Evolutionary conservation across 2,797 vertebrate genomes (phyloP), one percentile per base, ranked within the genome.

Genomic region (Tenualosa thibaudeaui): DNA sequence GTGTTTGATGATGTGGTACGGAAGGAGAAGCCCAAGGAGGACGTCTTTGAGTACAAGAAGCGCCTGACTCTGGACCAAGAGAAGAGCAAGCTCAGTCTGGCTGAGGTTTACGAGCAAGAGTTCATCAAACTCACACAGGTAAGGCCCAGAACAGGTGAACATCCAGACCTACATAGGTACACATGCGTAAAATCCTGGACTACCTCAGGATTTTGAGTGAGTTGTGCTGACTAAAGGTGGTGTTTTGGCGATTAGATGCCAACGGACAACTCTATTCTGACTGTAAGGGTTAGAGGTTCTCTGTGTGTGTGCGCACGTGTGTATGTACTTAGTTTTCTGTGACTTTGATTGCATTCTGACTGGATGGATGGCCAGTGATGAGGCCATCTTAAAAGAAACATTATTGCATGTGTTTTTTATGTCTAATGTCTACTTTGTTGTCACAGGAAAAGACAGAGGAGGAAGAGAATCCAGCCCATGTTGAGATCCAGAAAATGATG

Each of bases 21-120:
- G 0, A 99, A 99, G 89, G 97, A 98, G 92, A 99, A 98, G 85
- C 97, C 98, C 0, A 99, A 98, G 88, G 98, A 99, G 83, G 96
- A 98, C 2, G 95, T 93, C 0, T 98, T 96, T 93, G 97, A 99
- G 81, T 99, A 98, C 88, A 99, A 99, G 89, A 99, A 99, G 90
- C 95, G 97, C 40, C 89, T 99, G 46, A 97, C 96, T 0, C 91
- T 99, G 92, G 97, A 99, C 90, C 97, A 99, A 0, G 98, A 99
- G 90, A 99, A 99, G 93, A 99, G 98, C 94, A 99, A 99, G 86
- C 92, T 96, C 90, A 99, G 98, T 91, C 95, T 99, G 0, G 97
- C 98, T 49, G 96, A 99, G 91, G 96, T 99, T 89, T 99, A 99
- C 4, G 98, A 99, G 84, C 97, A 99, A 54, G 98, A 99, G 88